Evolutionary conservation across 2,113 vertebrate species (phyloP), one percentile per base, ranked within the genome.

Genomic region (Lepus americanus): DNA sequence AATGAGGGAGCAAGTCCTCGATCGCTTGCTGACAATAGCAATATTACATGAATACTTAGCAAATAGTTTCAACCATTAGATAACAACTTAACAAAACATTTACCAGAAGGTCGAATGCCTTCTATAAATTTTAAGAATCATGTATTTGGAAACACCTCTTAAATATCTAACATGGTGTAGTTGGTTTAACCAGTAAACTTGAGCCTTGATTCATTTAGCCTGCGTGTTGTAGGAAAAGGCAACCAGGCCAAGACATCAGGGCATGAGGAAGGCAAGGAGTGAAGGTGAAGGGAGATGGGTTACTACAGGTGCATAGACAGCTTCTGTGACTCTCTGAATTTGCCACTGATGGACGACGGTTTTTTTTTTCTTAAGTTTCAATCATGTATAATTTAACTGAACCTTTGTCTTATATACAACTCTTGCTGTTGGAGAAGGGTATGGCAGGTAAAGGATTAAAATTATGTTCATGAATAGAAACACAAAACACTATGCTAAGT

Each of bases 331-430:
- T 33, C 63, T 27, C 8, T 31, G 66, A 90, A 22, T 73, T 76
- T 70, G 9, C n/a, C 23, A 2, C 22, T 51, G n/a, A 49, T n/a
- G 27, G 80, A 4, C 20, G 51, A 81, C 22, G 81, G 44, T 90
- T 36, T 33, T 20, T 16, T 55, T 36, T 23, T 5, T 69, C 27
- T 23, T 8, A 66, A 53, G 8, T 33, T 79, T 74, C n/a, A 92
- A 13, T 92, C 33, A 33, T 84, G 7, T 64, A 27, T 14, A 51
- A 51, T 84, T 90, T 94, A 94, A 93, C 53, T 76, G 13, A 66
- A 87, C 33, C 69, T 83, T 66, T 70, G 36, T 69, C 4, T 67
- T 67, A 87, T 73, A n/a, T 12, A 55, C 25, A 10, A 55, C 9
- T 39, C 67, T n/a, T 29, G 67, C 16, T 29, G 9, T 6, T 13